A percentile compares a stretch with the other conserved stretches of the same genome.
Evolutionary conservation across 2,113 vertebrate species (phyloP).

Genomic region (Eulacestoma nigropectus): DNA sequence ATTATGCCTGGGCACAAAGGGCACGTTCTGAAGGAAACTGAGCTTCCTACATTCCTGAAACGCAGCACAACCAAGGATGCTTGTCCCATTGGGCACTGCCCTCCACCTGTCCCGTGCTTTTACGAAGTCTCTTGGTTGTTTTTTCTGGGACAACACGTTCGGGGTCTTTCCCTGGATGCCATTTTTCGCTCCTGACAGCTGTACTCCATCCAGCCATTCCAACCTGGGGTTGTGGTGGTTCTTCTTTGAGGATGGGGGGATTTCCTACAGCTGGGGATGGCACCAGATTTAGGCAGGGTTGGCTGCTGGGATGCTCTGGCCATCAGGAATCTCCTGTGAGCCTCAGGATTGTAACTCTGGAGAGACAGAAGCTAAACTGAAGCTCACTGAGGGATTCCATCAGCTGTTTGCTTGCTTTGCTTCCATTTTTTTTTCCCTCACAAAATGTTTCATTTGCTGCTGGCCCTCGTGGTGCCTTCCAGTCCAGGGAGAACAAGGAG

Average conservation of each 20-base stretch:
- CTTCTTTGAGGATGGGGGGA: not conserved
- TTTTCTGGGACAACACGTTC: not conserved
- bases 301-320: fast-evolving
- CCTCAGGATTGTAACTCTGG: not conserved
- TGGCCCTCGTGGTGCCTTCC: not conserved
- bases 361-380: not conserved
- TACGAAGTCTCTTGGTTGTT: not conserved
- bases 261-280: not conserved
- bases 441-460: not conserved
- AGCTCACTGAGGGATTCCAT: not conserved
- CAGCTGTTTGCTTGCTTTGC: not conserved
- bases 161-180: not conserved
- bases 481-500: not conserved
- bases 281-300: not conserved
- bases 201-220: fast-evolving
- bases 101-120: not conserved
- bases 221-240: not conserved
- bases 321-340: fast-evolving
- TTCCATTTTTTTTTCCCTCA: not conserved
- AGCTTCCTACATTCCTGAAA: not conserved
- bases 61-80: not conserved
- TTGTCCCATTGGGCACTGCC: fast-evolving
- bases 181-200: not conserved
- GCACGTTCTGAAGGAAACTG: not conserved
- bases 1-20: not conserved